Base-by-base conservation (phyloP, 2,888 invertebrate species). In the Cantharis rustica region DNA sequence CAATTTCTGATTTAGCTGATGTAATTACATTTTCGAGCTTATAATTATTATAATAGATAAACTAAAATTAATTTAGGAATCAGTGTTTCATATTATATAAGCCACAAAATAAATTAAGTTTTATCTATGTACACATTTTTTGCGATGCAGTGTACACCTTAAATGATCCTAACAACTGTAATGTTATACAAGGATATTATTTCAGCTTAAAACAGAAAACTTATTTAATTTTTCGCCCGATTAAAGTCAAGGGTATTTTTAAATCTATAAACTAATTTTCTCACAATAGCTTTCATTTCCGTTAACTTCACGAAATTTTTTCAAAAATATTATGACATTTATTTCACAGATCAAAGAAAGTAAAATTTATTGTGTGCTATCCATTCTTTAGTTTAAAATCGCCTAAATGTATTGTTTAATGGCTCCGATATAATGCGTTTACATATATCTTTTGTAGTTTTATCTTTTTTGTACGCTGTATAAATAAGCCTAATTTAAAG, bases 401-500 rank as follows among this genome's bases (percentile, higher is more conserved):
- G 63, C 63, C 63, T 63, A 63, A 63, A 63, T 63, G 63, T 63
- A 63, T 63, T 63, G 63, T 63, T 63, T 63, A 63, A 63, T 63
- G 63, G 63, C 5, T 63, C 10, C 13, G 63, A 63, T 17, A 63
- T 63, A 63, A 63, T 16, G 16, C 63, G 63, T 47, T 47, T 47
- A 47, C n/a, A 47, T 47, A 47, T 47, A 47, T 47, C 47, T 47
- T 47, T 47, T 47, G 47, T 47, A 47, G 47, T 47, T 47, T 47
- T 47, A 47, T 47, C 47, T 47, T n/a, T n/a, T 47, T 47, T 47
- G 47, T 47, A n/a, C 47, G 47, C n/a, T 47, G n/a, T n/a, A n/a
- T 47, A 47, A 47, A 47, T n/a, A 47, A 47, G 47, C n/a, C 47
- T 47, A n/a, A 47, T n/a, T 47, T 47, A n/a, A 47, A 47, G 47